These are phyloP conservation scores for Bathynomus jamesi DNA, from an alignment of 1,140 invertebrate species.

Conservation along the genomic window DNA sequence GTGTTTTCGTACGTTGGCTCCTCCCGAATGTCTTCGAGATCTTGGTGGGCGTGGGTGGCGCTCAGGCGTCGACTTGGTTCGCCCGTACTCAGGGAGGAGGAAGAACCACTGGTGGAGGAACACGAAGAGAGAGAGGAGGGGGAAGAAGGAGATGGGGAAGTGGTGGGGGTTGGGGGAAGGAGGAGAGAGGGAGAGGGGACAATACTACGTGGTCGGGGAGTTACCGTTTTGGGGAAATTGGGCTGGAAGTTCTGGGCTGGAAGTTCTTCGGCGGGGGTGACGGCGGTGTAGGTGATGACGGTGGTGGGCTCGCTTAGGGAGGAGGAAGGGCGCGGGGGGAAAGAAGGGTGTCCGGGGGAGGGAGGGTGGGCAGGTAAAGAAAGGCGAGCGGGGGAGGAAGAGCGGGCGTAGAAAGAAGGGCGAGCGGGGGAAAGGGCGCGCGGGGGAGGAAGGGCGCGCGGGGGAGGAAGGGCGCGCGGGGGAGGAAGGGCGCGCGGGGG, in stretches of 20 bases:
- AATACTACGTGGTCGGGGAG: constrained; percentile 10
- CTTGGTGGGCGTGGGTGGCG: not conserved
- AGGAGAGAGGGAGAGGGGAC: not conserved
- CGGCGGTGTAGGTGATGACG: constrained; percentile 37
- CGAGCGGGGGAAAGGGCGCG: not conserved
- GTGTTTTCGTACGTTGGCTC: constrained; percentile 51
- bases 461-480: constrained; percentile 4
- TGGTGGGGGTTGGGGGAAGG: constrained; percentile 1
- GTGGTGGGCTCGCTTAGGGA: constrained; percentile 42
- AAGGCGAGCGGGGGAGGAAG: not conserved
- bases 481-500: constrained; percentile 7
- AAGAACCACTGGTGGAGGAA: constrained; percentile 13
- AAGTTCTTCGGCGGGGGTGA: constrained; percentile 38
- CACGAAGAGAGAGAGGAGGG: constrained; percentile 12
- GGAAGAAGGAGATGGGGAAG: constrained; percentile 12
- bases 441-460: too few species aligned
- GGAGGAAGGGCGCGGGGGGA: constrained; percentile 42
- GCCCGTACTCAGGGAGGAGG: not conserved
- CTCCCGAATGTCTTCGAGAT: constrained; percentile 11
- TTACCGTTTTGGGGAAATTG: constrained; percentile 35
- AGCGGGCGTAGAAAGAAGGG: constrained; percentile 10
- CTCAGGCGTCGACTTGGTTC: constrained; percentile 10
- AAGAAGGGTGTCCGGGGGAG: constrained; percentile 39
- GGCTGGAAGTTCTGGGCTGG: constrained; percentile 43
- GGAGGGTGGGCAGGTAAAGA: constrained; percentile 6